Conservation (phyloP, 2,888 invertebrate species). For the Spisula solida region DNA sequence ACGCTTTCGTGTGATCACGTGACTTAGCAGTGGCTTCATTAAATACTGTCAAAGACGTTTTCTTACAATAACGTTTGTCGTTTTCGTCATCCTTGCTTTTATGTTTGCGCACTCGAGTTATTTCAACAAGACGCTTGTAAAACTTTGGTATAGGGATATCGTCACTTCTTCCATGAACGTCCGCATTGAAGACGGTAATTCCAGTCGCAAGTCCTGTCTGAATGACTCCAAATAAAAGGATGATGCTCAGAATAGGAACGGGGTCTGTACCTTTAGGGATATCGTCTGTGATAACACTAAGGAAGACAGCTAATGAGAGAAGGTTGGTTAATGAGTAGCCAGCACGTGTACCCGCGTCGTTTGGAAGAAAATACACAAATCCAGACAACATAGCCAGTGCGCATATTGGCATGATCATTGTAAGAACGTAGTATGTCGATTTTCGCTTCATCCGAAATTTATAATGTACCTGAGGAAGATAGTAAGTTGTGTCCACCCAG, state of each 20-base stretch:
- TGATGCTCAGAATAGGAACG: not conserved
- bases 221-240: not conserved
- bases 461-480: not conserved
- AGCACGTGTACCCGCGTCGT: not conserved
- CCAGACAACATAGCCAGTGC: not conserved
- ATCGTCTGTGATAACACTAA: not conserved
- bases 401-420: not conserved
- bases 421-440: not conserved
- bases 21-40: not conserved
- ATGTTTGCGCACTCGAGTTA: not conserved
- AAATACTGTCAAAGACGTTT: not conserved
- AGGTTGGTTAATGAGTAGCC: not conserved
- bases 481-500: not conserved
- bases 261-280: not conserved
- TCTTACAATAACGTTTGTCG: not conserved
- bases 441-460: not conserved
- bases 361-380: not conserved
- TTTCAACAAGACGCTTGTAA: not conserved
- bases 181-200: not conserved
- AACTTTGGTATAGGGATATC: not conserved
- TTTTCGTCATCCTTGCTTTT: not conserved
- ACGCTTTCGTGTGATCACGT: not conserved
- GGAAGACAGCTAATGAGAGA: not conserved
- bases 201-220: not conserved
- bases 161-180: not conserved